Conservation (phyloP, 2,888 invertebrate genomes). For the Drosophila buzzatii region DNA sequence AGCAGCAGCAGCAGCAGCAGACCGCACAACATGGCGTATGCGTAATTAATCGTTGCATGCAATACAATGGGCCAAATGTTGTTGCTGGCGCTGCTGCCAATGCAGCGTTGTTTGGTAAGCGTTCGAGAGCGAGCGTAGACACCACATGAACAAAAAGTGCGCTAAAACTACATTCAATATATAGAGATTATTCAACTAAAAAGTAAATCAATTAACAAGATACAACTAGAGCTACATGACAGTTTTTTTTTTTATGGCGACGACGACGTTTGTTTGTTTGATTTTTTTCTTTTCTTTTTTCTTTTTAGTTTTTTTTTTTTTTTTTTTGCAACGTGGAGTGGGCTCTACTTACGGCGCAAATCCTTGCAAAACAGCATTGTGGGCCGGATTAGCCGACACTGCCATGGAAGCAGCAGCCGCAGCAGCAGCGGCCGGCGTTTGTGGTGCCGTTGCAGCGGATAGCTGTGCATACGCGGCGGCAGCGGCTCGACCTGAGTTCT, state of each 20-base stretch:
- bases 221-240: conserved; percentile 62
- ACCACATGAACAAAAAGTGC: conserved; percentile 71
- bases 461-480: conserved; percentile 83
- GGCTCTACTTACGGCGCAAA: conserved; percentile 94
- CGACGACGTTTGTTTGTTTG: conserved; percentile 46
- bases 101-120: conserved; percentile 35
- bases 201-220: conserved; percentile 34
- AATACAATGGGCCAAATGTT: conserved; percentile 32
- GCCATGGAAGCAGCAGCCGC: conserved; percentile 88
- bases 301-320: conserved; percentile 20
- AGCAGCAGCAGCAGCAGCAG: conserved; percentile 19
- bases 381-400: conserved; percentile 88
- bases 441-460: conserved; percentile 67
- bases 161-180: conserved; percentile 73
- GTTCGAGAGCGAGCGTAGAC: conserved; percentile 60
- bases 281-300: conserved; percentile 8
- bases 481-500: conserved; percentile 73
- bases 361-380: conserved; percentile 93
- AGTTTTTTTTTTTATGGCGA: conserved; percentile 38
- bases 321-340: conserved; percentile 51
- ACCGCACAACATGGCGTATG: conserved; percentile 49
- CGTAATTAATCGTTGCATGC: conserved; percentile 52
- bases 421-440: conserved; percentile 87
- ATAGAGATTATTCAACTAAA: conserved; percentile 58
- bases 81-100: conserved; percentile 12